Conservation (phyloP, 2,797 vertebrate species). For the Glyptemys insculpta region DNA sequence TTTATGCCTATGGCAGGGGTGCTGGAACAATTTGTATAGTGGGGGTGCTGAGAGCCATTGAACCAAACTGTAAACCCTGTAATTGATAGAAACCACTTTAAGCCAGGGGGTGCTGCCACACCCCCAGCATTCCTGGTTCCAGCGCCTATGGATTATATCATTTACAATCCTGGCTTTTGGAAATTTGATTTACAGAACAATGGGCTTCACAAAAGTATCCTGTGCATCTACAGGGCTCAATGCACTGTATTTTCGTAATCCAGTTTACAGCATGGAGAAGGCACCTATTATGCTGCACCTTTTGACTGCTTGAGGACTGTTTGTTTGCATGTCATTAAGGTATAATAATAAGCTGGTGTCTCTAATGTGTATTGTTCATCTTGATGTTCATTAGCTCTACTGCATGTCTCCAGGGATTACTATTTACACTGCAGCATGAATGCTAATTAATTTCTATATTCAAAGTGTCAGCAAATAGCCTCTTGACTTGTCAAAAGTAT, state of each 20-base stretch:
- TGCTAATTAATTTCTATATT: slow-evolving; percentile 73
- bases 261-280: not conserved
- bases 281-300: slow-evolving; percentile 7
- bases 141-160: not conserved
- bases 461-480: slow-evolving; percentile 33
- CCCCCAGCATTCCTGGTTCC: too few relatives aligned
- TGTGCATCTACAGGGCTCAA: not conserved
- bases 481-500: slow-evolving; percentile 53
- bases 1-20: not conserved
- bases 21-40: too few relatives aligned
- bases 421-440: slow-evolving; percentile 43
- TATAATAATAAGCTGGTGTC: slow-evolving; percentile 29
- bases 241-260: not conserved
- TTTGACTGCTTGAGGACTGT: slow-evolving; percentile 24
- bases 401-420: slow-evolving; percentile 9
- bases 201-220: not conserved
- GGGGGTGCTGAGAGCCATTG: too few relatives aligned
- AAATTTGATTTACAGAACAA: slow-evolving; percentile 3
- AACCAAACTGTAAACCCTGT: too few relatives aligned
- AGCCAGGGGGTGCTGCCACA: too few relatives aligned
- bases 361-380: slow-evolving; percentile 41
- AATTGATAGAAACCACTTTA: too few relatives aligned
- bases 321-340: slow-evolving; percentile 44
- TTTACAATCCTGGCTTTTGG: slow-evolving; percentile 13
- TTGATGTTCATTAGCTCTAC: slow-evolving; percentile 52